Base-by-base conservation (phyloP, 2,797 vertebrate species). In the Octomys mimax region DNA sequence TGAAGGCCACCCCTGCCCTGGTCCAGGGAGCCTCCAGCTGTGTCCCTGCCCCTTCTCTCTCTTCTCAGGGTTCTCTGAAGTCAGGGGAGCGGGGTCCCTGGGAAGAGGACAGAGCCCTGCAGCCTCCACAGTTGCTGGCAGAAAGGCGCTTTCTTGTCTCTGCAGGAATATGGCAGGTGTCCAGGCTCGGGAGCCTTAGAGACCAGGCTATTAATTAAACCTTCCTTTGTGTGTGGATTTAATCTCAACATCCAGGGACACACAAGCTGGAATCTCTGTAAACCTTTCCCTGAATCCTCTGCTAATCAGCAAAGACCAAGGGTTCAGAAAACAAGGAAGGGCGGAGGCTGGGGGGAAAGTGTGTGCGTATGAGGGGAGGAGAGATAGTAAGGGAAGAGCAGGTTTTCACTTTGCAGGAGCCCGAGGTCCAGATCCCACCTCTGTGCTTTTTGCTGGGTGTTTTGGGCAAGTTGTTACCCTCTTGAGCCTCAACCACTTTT, bases 181-280 rank as follows among this genome's bases (percentile, higher is more conserved):
- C 87, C 91, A 82, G 71, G 54, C 4, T 26, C 28, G 57, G 70
- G 49, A 87, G n/a, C 3, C 12, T 61, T 12, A 11, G n/a, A 85
- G 57, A 22, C 28, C 78, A 31, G 66, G 93, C 87, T 85, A n/a
- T 31, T 66, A 91, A 96, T 80, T 94, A 92, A 92, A 84, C 42
- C 46, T 91, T 80, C 57, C 73, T 82, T 59, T 39, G 54, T 49
- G 19, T 68, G 64, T 61, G 86, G n/a, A 57, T 92, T 95, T 94
- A 73, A 92, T 91, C 73, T 89, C 91, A 42, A 54, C 26, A 52
- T 54, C 61, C 9, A 87, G 89, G 36, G 68, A 91, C 75, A 71
- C 26, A 54, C 88, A 89, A 87, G 26, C 82, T 71, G 59, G 61
- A 73, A 66, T 91, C 88, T 89, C 91, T 31, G 52, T 57, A 92